Percentiles rank a stretch among this genome's conserved stretches.
Evolutionary conservation across 2,888 invertebrate genomes (phyloP).

Genomic region (Agriotes lineatus): DNA sequence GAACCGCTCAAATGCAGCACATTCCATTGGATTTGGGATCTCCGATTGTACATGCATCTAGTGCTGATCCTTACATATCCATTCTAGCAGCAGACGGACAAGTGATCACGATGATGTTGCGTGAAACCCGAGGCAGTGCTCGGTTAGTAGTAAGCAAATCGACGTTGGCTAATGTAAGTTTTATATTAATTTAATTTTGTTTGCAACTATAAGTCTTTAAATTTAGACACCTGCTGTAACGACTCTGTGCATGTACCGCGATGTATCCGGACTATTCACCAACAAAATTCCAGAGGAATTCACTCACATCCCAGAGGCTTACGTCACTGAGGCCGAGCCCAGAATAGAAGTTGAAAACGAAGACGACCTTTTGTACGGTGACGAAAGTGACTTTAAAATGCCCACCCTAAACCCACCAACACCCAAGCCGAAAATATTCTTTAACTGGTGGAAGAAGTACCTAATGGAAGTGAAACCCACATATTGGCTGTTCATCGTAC

Average conservation of each 20-base stretch:
- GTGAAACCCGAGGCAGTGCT: slow-evolving; percentile 75
- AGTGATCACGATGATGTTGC: slow-evolving; percentile 84
- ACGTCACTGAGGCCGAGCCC: slow-evolving; percentile 57
- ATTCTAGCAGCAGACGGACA: slow-evolving; percentile 90
- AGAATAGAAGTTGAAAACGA: slow-evolving; percentile 86
- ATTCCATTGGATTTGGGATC: slow-evolving; percentile 89
- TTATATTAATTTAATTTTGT: slow-evolving; percentile 50
- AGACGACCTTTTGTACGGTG: slow-evolving; percentile 94
- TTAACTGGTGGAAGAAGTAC: slow-evolving; percentile 85
- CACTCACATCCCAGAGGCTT: slow-evolving; percentile 61
- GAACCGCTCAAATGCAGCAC: slow-evolving; percentile 80
- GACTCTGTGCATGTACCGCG: slow-evolving; percentile 76
- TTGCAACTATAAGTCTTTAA: slow-evolving; percentile 43
- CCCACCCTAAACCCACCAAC: slow-evolving; percentile 68
- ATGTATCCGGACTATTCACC: slow-evolving; percentile 91
- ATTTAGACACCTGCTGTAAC: slow-evolving; percentile 63
- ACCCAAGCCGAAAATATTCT: slow-evolving; percentile 69
- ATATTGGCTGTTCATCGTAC: slow-evolving; percentile 89
- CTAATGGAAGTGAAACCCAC: slow-evolving; percentile 80
- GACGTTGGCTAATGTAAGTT: slow-evolving; percentile 67
- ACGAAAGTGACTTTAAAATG: slow-evolving; percentile 79
- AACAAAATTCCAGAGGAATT: slow-evolving; percentile 72
- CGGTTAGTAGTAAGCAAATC: slow-evolving; percentile 72
- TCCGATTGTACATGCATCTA: slow-evolving; percentile 85
- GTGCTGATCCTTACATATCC: slow-evolving; percentile 93